Evolutionary conservation across 2,797 vertebrate genomes (phyloP).

Genomic region (Acridotheres tristis): DNA sequence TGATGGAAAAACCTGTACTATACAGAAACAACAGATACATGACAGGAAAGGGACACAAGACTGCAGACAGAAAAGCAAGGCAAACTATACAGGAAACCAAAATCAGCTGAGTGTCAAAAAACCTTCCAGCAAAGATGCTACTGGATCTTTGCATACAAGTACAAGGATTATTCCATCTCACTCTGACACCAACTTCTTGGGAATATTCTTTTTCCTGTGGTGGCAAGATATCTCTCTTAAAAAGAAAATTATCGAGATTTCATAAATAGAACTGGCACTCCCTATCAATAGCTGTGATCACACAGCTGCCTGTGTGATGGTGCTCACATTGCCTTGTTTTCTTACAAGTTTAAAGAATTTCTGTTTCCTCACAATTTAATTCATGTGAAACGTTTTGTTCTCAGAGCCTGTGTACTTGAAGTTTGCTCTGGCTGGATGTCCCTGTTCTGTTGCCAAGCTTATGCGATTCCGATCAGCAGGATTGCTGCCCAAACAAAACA

Average conservation of each 20-base stretch:
- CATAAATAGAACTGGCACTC: neutral
- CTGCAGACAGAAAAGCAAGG: neutral
- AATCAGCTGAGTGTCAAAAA: neutral
- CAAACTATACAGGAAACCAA: neutral
- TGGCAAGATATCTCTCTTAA: neutral
- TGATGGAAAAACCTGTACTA: neutral
- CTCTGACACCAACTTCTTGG: neutral
- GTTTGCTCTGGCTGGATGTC: conserved; percentile 59
- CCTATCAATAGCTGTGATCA: neutral
- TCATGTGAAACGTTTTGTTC: conserved; percentile 69
- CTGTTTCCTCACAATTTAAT: conserved; percentile 54
- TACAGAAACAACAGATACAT: neutral
- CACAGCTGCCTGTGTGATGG: neutral
- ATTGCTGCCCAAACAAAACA: conserved; percentile 64
- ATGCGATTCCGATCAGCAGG: conserved; percentile 47
- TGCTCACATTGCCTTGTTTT: conserved; percentile 20
- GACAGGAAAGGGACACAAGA: neutral
- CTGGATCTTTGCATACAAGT: neutral
- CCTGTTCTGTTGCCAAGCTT: conserved; percentile 17
- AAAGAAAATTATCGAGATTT: neutral
- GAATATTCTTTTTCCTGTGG: neutral
- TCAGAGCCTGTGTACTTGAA: conserved; percentile 60
- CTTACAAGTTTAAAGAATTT: conserved; percentile 44
- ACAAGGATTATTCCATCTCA: neutral
- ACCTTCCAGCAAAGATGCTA: neutral